phyloP scores from a whole-genome alignment of 1,140 invertebrate genomes.

The Drosophila albomicans region DNA sequence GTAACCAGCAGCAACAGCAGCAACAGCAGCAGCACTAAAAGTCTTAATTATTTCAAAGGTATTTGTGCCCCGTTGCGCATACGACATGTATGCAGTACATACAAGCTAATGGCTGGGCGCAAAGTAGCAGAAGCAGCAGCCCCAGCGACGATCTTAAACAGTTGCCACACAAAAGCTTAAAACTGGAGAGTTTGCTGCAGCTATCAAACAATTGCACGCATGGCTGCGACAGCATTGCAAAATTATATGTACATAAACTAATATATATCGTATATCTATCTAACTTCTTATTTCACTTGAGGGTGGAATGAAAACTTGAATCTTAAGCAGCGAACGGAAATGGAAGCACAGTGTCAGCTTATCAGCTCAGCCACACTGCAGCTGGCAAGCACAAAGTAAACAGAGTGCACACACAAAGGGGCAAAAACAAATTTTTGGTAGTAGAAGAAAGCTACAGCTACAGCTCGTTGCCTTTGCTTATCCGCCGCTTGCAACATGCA shows the following conservation, averaged over 20 bases:
- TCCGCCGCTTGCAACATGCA: constrained; percentile 37
- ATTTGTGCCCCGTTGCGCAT: constrained; percentile 46
- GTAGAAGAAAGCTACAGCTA: constrained; percentile 3
- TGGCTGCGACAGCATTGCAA: constrained; percentile 55
- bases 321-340: constrained; percentile 44
- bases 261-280: constrained; percentile 59
- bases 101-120: constrained; percentile 23
- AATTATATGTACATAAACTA: constrained; percentile 50
- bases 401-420: constrained; percentile 24
- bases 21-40: constrained; percentile 45
- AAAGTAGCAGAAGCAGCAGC: neutral
- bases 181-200: constrained; percentile 19
- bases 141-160: constrained; percentile 11
- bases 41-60: constrained; percentile 74
- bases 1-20: neutral
- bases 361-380: constrained; percentile 60
- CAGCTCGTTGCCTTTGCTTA: constrained; percentile 37
- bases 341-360: constrained; percentile 43
- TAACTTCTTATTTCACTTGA: constrained; percentile 7
- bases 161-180: constrained; percentile 40
- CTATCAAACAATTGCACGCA: constrained; percentile 70
- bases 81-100: constrained; percentile 14
- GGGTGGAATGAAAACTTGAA: constrained; percentile 21
- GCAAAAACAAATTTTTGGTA: constrained; percentile 29
- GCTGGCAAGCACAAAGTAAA: constrained; percentile 51